Conservation (phyloP, 2,113 vertebrate species). For the Poeciliopsis turrubarensis region DNA sequence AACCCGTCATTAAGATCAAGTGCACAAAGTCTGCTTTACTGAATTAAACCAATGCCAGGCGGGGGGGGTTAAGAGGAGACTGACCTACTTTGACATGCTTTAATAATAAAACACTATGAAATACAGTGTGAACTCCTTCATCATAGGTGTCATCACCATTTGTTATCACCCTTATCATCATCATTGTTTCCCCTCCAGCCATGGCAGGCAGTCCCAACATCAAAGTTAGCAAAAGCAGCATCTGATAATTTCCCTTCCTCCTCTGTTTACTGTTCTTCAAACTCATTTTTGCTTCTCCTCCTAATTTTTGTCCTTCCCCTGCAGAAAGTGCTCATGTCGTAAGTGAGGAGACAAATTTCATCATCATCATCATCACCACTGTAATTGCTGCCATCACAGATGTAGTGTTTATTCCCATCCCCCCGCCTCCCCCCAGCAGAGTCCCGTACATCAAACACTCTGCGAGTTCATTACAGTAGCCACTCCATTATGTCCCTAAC, state of each 20-base stretch:
- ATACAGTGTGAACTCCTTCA: constrained; percentile 42
- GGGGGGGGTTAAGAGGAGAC: not conserved
- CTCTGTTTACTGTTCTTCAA: constrained; percentile 34
- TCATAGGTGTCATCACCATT: constrained; percentile 52
- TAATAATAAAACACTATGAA: constrained; percentile 32
- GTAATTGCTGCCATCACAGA: constrained; percentile 53
- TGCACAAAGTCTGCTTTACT: constrained; percentile 6
- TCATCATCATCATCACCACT: constrained; percentile 42
- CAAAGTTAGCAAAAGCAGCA: constrained; percentile 46
- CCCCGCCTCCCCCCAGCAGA: constrained; percentile 47
- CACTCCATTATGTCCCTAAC: constrained; percentile 61
- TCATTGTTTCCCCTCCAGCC: constrained; percentile 51
- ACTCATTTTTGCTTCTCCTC: constrained; percentile 28
- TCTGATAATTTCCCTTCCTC: constrained; percentile 44
- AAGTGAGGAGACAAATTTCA: constrained; percentile 40
- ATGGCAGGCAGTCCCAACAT: constrained; percentile 64
- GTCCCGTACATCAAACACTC: constrained; percentile 57
- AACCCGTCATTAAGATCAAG: constrained; percentile 21
- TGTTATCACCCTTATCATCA: constrained; percentile 52
- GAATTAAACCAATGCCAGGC: constrained; percentile 17
- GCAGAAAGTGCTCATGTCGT: constrained; percentile 28
- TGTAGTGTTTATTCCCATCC: constrained; percentile 55
- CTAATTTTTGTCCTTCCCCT: constrained; percentile 9
- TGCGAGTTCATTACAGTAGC: constrained; percentile 66
- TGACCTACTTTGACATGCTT: constrained; percentile 29